These are phyloP conservation scores for Tachyglossus aculeatus DNA, from an alignment of 2,797 vertebrate genomes.

Conservation along the genomic window DNA sequence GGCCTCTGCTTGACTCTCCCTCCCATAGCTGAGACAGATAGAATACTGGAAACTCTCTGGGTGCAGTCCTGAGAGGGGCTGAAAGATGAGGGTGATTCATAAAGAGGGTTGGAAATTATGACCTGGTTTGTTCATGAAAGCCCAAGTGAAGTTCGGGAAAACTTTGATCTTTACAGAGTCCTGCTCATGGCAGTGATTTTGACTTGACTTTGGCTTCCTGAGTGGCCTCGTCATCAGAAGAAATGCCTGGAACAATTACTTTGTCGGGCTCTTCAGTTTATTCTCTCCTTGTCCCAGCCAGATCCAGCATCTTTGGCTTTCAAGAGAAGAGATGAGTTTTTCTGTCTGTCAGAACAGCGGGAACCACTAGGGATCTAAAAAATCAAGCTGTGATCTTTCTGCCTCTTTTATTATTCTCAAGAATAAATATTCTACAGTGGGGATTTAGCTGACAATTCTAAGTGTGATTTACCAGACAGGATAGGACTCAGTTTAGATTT, in stretches of 20 bases:
- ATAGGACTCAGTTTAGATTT: not conserved
- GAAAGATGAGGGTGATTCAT: slow-evolving; percentile 32
- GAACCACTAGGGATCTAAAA: not conserved
- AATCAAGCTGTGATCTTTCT: slow-evolving; percentile 9
- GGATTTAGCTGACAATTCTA: not conserved
- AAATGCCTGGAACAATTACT: not conserved
- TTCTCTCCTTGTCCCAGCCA: not conserved
- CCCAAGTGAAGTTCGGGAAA: slow-evolving; percentile 25
- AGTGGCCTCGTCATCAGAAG: not conserved
- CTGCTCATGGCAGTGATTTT: not conserved
- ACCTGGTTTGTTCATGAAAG: slow-evolving; percentile 39
- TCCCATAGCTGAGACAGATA: no score
- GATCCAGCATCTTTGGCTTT: not conserved
- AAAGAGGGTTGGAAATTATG: slow-evolving; percentile 17
- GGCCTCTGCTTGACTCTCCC: no score
- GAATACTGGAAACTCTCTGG: no score
- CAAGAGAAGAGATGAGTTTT: not conserved
- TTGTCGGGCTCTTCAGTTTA: not conserved
- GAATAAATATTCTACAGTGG: not conserved
- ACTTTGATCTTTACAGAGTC: slow-evolving; percentile 1
- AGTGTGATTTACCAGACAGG: not conserved
- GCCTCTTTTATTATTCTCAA: not conserved
- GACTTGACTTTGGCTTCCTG: slow-evolving; percentile 12
- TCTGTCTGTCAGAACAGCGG: not conserved
- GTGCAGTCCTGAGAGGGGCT: no score